Base-by-base conservation (phyloP, 2,797 vertebrate genomes). In the Pempheris klunzingeri region DNA sequence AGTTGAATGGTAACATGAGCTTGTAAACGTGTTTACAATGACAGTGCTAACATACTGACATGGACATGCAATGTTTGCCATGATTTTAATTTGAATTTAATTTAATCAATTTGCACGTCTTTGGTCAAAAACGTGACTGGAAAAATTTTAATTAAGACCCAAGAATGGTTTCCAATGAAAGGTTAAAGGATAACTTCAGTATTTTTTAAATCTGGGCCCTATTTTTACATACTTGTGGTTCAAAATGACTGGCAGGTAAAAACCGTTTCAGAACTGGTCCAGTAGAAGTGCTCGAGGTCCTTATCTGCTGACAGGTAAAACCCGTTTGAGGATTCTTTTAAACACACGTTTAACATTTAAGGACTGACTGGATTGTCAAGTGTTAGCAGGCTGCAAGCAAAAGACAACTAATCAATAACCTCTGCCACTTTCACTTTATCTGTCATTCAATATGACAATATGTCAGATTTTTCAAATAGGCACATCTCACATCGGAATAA, bases 361-460 rank as follows among this genome's bases (percentile, higher is more conserved):
- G 22, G 49, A 41, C 34, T 15, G 30, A 62, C 69, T 71, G n/a
- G 59, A 82, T 49, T 71, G 34, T 74, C 60, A 76, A 75, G 63
- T 50, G 53, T 64, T 46, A 67, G 73, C 13, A 34, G 32, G 43
- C 69, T 49, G 65, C 30, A 13, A 72, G 60, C 30, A 30, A 84
- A 77, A 60, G 68, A 80, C 81, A 79, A 24, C 63, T 71, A 80
- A 86, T 88, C 86, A 81, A 86, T 87, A 81, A 24, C 14, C 36
- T 53, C 39, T 47, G 50, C 55, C 57, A 66, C 67, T 60, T 78
- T 71, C 66, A 58, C 61, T 83, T 76, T 41, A 80, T 85, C 72
- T 50, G 73, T 74, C 81, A 88, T 71, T 83, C 60, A 75, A 41
- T 55, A n/a, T 82, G 75, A 85, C 74, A 78, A 71, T 78, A 71